Conservation (phyloP, 2,797 vertebrate genomes). For the Dendrocincla fuliginosa region DNA sequence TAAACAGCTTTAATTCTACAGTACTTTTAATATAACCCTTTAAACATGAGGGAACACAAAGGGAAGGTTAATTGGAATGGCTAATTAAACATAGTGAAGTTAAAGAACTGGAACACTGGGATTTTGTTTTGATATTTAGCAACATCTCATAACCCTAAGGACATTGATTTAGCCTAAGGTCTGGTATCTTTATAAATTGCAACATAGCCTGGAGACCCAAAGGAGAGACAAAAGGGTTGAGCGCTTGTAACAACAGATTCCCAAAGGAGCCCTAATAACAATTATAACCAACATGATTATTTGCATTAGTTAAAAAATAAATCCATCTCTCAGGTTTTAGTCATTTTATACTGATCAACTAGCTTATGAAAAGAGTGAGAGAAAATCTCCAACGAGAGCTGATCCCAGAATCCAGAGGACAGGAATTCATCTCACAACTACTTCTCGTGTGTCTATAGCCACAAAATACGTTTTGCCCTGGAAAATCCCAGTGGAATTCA, state of each 20-base stretch:
- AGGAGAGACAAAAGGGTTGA: constrained; percentile 60
- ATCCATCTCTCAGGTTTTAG: constrained; percentile 55
- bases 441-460: not conserved
- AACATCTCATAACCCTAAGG: constrained; percentile 63
- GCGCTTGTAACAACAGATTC: constrained; percentile 65
- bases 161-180: constrained; percentile 62
- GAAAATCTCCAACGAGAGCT: not conserved
- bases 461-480: not conserved
- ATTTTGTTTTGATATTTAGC: constrained; percentile 62
- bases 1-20: constrained; percentile 60
- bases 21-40: constrained; percentile 62
- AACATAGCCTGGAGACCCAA: not conserved
- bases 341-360: constrained; percentile 29
- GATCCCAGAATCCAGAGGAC: not conserved
- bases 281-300: constrained; percentile 71
- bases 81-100: constrained; percentile 73
- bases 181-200: constrained; percentile 67
- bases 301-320: constrained; percentile 69
- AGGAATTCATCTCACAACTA: not conserved
- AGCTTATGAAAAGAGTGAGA: not conserved
- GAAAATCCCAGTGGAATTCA: not conserved
- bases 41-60: constrained; percentile 73
- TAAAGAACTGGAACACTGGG: constrained; percentile 70
- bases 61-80: constrained; percentile 68
- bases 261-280: constrained; percentile 65